A percentile compares a stretch with the other conserved stretches of the same genome.
Evolutionary conservation across 2,888 invertebrate genomes (phyloP).

Genomic region (Stenchaetothrips biformis): DNA sequence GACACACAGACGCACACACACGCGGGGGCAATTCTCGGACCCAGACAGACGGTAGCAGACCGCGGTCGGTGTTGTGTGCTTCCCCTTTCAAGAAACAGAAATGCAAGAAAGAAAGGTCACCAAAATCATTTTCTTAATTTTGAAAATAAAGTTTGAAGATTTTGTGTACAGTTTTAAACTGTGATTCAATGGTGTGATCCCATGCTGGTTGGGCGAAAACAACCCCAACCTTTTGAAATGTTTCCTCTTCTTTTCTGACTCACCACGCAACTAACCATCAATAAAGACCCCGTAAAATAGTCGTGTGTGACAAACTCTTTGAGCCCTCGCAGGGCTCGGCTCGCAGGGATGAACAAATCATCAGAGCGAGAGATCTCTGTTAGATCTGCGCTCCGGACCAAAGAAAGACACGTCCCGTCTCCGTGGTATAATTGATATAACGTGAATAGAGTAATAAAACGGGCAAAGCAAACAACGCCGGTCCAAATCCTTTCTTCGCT

Average conservation of each 20-base stretch:
- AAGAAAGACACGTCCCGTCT: background rate
- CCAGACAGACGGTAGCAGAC: background rate
- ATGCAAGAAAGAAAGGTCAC: background rate
- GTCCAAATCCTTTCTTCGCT: slow-evolving; percentile 13
- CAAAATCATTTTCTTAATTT: background rate
- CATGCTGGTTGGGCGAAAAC: no score
- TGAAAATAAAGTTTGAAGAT: background rate
- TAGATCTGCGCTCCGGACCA: background rate
- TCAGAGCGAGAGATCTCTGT: background rate
- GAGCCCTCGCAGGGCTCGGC: background rate
- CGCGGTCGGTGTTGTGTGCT: background rate
- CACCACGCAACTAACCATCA: background rate
- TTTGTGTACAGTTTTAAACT: background rate
- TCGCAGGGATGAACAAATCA: background rate
- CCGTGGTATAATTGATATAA: slow-evolving; percentile 21
- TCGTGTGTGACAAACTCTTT: background rate
- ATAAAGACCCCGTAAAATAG: background rate
- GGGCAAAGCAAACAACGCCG: slow-evolving; percentile 14
- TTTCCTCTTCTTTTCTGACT: background rate
- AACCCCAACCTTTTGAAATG: background rate
- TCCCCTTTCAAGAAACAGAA: background rate
- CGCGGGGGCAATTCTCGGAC: no score
- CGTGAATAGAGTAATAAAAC: slow-evolving; percentile 24
- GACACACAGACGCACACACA: no score
- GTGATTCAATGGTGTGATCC: no score